These are phyloP conservation scores for Entomyzon cyanotis DNA, from an alignment of 2,113 vertebrate genomes.

Conservation along the genomic window DNA sequence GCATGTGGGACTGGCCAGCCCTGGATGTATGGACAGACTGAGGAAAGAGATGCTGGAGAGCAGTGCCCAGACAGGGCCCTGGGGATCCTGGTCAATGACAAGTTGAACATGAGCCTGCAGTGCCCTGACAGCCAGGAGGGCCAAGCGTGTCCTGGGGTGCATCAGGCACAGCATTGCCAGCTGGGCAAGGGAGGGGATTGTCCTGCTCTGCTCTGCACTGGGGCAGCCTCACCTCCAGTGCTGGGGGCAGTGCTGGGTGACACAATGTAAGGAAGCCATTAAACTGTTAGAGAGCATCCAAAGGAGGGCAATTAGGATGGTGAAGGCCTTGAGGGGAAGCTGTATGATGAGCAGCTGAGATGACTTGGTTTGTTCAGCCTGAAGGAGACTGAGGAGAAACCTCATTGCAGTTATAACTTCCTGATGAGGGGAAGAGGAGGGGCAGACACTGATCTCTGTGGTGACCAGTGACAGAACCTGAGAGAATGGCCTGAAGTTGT, in stretches of 20 bases:
- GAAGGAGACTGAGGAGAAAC: not conserved
- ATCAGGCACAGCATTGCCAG: not conserved
- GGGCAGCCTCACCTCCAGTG: accelerated
- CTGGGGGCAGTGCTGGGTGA: not conserved
- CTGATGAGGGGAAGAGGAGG: not conserved
- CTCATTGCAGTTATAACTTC: not conserved
- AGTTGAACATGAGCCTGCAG: accelerated
- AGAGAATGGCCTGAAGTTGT: not conserved
- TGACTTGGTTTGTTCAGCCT: not conserved
- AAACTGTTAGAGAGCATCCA: not conserved
- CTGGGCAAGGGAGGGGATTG: accelerated
- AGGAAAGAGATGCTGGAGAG: not conserved
- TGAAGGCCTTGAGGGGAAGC: not conserved
- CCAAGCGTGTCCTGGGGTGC: accelerated
- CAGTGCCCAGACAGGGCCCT: not conserved
- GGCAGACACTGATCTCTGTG: not conserved
- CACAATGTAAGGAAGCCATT: not conserved
- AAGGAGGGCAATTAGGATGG: not conserved
- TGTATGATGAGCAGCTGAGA: accelerated
- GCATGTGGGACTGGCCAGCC: not conserved
- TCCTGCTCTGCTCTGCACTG: not conserved
- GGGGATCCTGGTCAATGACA: accelerated
- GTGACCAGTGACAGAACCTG: accelerated
- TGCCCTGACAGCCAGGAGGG: not conserved
- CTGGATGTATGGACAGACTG: accelerated